Percentiles rank a stretch among this genome's conserved stretches.
Conservation (phyloP, 2,113 vertebrate genomes). For the Phoxinus phoxinus region DNA sequence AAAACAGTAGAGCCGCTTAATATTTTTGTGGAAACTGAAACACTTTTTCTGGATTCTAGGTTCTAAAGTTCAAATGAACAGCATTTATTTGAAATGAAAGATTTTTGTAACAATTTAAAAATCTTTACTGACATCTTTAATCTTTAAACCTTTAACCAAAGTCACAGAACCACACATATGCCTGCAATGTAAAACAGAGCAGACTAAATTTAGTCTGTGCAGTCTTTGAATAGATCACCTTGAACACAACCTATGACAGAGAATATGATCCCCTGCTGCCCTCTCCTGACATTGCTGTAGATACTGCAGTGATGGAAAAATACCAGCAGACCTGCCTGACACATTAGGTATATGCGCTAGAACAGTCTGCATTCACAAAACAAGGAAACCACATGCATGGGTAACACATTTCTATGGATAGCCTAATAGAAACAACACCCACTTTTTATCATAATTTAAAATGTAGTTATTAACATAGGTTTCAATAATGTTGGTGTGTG, state of each 20-base stretch:
- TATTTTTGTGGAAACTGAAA: not conserved
- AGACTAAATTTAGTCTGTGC: slow-evolving; percentile 52
- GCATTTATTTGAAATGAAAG: not conserved
- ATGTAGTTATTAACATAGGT: not conserved
- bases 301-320: slow-evolving; percentile 37
- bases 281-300: slow-evolving; percentile 25
- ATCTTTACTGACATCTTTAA: not conserved
- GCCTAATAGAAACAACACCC: not conserved
- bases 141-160: too few species aligned
- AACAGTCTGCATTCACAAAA: slow-evolving; percentile 3
- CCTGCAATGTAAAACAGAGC: not conserved
- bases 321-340: not conserved
- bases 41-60: not conserved
- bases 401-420: slow-evolving; percentile 2
- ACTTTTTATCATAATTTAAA: not conserved
- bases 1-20: not conserved
- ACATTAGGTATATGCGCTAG: not conserved
- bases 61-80: not conserved
- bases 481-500: not conserved
- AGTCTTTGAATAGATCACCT: slow-evolving; percentile 36
- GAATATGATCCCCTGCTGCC: slow-evolving; percentile 35
- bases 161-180: not conserved
- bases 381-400: not conserved
- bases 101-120: not conserved
- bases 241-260: slow-evolving; percentile 36